Percentiles rank a stretch among this genome's conserved stretches.
Conservation (phyloP, 2,888 invertebrate genomes). For the Cryptus viduatorius region DNA sequence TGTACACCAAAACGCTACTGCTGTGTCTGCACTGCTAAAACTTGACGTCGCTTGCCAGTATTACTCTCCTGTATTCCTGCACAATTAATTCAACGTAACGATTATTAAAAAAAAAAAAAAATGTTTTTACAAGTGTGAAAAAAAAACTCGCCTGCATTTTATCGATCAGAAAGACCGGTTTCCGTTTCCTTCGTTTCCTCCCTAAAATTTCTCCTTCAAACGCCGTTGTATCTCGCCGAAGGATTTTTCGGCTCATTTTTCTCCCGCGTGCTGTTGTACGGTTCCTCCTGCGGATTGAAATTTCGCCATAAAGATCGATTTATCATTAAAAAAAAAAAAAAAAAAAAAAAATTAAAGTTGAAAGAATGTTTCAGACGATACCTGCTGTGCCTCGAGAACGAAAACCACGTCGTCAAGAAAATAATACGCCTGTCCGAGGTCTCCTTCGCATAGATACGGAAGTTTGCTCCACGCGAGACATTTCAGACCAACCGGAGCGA, state of each 20-base stretch:
- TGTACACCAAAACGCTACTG: slow-evolving; percentile 79
- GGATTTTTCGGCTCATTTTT: slow-evolving; percentile 14
- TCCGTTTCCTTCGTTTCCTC: slow-evolving; percentile 54
- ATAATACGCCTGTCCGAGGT: slow-evolving; percentile 95
- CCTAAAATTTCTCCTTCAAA: slow-evolving; percentile 26
- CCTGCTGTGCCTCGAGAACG: slow-evolving; percentile 87
- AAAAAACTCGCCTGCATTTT: slow-evolving; percentile 69
- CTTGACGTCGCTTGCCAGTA: slow-evolving; percentile 83
- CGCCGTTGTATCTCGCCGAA: slow-evolving; percentile 25
- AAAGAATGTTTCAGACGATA: slow-evolving; percentile 11
- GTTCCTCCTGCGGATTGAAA: slow-evolving; percentile 67
- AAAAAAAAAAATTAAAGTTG: slow-evolving; percentile 5
- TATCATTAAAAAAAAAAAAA: background rate
- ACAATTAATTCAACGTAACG: slow-evolving; percentile 78
- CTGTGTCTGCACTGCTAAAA: slow-evolving; percentile 81
- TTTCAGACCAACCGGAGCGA: slow-evolving; percentile 90
- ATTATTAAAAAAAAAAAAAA: slow-evolving; percentile 74
- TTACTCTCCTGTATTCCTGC: slow-evolving; percentile 82
- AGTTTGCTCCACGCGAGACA: slow-evolving; percentile 95
- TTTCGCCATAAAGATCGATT: background rate
- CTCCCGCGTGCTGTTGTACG: slow-evolving; percentile 60
- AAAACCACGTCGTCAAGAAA: slow-evolving; percentile 97
- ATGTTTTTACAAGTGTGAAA: slow-evolving; percentile 82
- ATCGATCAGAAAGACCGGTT: slow-evolving; percentile 45
- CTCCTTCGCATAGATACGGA: slow-evolving; percentile 99